Conservation (phyloP, 1,140 invertebrate genomes). For the Monochamus saltuarius region DNA sequence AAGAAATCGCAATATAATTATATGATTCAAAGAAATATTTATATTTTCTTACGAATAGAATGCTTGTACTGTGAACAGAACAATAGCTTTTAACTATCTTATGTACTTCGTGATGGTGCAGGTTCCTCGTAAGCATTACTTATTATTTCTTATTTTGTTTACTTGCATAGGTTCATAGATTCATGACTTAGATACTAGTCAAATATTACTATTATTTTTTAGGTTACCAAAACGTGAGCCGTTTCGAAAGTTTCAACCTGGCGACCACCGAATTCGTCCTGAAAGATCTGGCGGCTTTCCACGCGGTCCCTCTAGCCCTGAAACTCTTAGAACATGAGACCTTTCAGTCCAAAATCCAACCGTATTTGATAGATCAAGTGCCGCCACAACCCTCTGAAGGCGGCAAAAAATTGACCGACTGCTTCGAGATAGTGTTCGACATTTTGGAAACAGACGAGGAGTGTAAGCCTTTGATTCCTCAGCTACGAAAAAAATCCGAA, state of each 20-base stretch:
- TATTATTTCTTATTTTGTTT: not conserved
- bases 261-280: slow-evolving; percentile 44
- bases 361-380: not conserved
- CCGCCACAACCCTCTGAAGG: no score
- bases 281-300: slow-evolving; percentile 48
- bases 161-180: not conserved
- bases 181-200: not conserved
- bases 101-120: no score
- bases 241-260: slow-evolving; percentile 47
- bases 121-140: no score
- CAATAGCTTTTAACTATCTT: no score
- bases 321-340: slow-evolving; percentile 48
- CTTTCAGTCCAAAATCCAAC: slow-evolving; percentile 43
- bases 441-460: no score
- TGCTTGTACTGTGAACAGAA: no score
- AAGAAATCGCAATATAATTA: no score
- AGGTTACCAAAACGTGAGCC: slow-evolving; percentile 45
- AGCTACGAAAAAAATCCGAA: slow-evolving; percentile 38
- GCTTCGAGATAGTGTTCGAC: slow-evolving; percentile 22
- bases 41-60: no score
- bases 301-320: slow-evolving; percentile 50
- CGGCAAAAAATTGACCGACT: slow-evolving; percentile 5
- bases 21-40: no score
- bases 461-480: slow-evolving; percentile 26
- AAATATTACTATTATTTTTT: not conserved